phyloP scores from a whole-genome alignment of 2,888 invertebrate genomes.

The Epinotia bilunana region DNA sequence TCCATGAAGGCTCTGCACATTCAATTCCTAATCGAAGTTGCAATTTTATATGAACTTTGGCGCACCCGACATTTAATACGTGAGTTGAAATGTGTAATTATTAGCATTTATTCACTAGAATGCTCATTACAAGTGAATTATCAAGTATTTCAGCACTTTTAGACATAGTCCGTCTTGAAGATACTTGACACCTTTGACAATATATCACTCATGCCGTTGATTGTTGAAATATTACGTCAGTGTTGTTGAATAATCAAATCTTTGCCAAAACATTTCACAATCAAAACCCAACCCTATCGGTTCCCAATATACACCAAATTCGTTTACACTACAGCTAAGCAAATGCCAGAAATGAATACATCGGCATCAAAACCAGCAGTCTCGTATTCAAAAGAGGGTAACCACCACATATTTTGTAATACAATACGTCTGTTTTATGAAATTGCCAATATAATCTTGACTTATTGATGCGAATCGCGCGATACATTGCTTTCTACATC shows the following conservation, averaged over 20 bases:
- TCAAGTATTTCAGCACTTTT: too few species aligned
- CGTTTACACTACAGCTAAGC: conserved; percentile 49
- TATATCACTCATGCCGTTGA: neutral
- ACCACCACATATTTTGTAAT: neutral
- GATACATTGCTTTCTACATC: conserved; percentile 62
- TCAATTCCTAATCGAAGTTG: too few species aligned
- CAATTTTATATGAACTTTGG: too few species aligned
- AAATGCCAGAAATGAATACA: conserved; percentile 63
- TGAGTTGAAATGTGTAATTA: too few species aligned
- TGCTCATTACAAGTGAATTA: too few species aligned
- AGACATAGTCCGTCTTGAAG: too few species aligned
- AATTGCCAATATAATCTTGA: conserved; percentile 65
- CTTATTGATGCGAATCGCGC: conserved; percentile 77
- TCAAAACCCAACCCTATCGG: neutral
- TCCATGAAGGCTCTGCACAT: too few species aligned
- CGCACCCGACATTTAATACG: too few species aligned
- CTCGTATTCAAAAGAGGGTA: neutral
- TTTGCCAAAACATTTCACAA: neutral
- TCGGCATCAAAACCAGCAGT: conserved; percentile 47
- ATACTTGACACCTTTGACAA: too few species aligned
- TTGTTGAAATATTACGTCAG: neutral
- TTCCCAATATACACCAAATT: neutral
- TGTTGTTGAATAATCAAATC: neutral
- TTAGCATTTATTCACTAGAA: too few species aligned
- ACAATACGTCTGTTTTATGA: conserved; percentile 37